These are phyloP conservation scores for Coecobrya sp. DNA, from an alignment of 2,888 invertebrate genomes.

Conservation along the genomic window DNA sequence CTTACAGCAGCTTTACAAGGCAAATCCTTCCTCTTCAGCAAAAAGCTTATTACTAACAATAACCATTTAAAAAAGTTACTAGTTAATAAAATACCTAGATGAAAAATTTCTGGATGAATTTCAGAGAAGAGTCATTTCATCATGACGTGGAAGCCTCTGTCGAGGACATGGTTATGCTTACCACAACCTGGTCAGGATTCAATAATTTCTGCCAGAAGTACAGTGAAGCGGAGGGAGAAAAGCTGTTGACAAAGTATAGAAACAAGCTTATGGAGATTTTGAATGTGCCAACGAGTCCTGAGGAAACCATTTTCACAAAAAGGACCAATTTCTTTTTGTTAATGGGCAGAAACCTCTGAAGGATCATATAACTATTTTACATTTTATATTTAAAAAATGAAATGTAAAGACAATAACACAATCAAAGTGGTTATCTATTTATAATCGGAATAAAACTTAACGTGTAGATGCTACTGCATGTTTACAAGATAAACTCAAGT, in stretches of 20 bases:
- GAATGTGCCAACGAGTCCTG: conserved; percentile 71
- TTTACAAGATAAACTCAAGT: too few relatives aligned
- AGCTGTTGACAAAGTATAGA: conserved; percentile 86
- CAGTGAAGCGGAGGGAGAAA: conserved; percentile 86
- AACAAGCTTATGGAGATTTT: conserved; percentile 81
- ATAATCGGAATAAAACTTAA: too few relatives aligned
- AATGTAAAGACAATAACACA: not conserved
- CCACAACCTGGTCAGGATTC: conserved; percentile 87
- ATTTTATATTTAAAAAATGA: too few relatives aligned
- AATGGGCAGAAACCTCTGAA: conserved; percentile 79
- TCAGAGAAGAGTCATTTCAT: conserved; percentile 87
- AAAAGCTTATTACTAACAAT: too few relatives aligned
- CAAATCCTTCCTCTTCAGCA: conserved; percentile 51
- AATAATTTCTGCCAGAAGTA: conserved; percentile 87
- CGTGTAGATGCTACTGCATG: too few relatives aligned
- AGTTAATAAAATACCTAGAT: too few relatives aligned
- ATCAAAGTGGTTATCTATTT: not conserved
- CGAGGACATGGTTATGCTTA: conserved; percentile 87
- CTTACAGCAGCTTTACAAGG: conserved; percentile 84
- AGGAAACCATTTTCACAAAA: conserved; percentile 77
- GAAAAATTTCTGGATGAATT: too few relatives aligned
- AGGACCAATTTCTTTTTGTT: conserved; percentile 82
- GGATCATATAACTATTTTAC: not conserved
- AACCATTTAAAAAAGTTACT: too few relatives aligned
- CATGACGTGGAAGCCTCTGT: conserved; percentile 86